Evolutionary conservation across 2,797 vertebrate genomes (phyloP), one percentile per base, ranked within the genome.

Genomic region (Danio kyathit): DNA sequence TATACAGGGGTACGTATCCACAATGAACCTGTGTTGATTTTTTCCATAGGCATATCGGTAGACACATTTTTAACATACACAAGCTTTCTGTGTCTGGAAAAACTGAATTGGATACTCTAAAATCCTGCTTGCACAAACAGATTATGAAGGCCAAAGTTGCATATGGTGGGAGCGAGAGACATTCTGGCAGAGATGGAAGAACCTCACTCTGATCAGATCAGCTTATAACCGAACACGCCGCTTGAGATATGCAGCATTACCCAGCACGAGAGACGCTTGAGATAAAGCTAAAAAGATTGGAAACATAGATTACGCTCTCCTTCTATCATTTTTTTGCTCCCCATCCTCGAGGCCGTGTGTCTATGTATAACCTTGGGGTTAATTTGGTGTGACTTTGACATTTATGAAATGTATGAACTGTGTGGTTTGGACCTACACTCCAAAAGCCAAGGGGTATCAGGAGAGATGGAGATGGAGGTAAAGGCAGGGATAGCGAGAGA

Each of bases 391-490:
- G 69, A 66, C 69, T 80, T 43, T 73, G 77, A 77, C 74, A 76
- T 70, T 82, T 77, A 7, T 71, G 41, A 82, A 77, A 70, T 71
- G 80, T 49, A 70, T 69, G 82, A 81, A 74, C 71, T 74, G 19
- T 74, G 70, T 74, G 67, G 61, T 87, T 91, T 92, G 92, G 90
- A 90, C 86, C 84, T 83, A 38, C n/a, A 89, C 89, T 88, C 87
- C 85, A 85, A 83, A 87, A 93, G 88, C 89, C 85, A 82, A 81
- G 79, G 88, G 87, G 89, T 69, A 79, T 85, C 76, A 81, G 85
- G 77, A 86, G 85, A 83, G 73, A 81, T 21, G 61, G 88, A 84
- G 77, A 85, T 60, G 48, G 86, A 84, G 87, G 74, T 81, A 76
- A 85, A 81, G 80, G 82, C 66, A 77, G 74, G 60, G 67, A 69